Base-by-base conservation (phyloP, 2,888 invertebrate genomes). In the Neelides folsomi region DNA sequence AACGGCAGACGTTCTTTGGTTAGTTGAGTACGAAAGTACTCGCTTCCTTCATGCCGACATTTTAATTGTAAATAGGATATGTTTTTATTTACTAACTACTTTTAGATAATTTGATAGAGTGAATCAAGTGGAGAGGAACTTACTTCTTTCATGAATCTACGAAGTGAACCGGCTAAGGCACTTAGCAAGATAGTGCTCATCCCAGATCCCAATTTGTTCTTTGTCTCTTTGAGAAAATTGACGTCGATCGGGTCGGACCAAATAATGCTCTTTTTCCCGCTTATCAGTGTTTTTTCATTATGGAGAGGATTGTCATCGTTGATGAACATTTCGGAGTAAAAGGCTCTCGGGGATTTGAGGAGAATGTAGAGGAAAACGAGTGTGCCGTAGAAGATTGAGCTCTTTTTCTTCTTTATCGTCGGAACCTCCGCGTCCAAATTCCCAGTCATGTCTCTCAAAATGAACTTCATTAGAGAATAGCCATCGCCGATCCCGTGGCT, bases 401-500 rank as follows among this genome's bases (percentile, higher is more conserved):
- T 51, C 47, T 49, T 45, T 1, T 45, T 39, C 2, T 18, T 50
- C 18, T 52, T 36, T 40, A 52, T 53, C 4, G 45, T 13, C 1
- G 57, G 55, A 12, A 57, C 57, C n/a, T 45, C 39, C 8, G 52
- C 54, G 8, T 52, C 45, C 10, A 10, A 6, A 20, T 55, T 53
- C 2, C 59, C 58, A 16, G 60, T 57, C 54, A 60, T 56, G 35
- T 60, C 62, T 47, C 55, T 46, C 52, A 60, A 50, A 6, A 62
- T 58, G 1, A 62, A 52, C 49, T 62, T 62, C 55, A 62, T 51
- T 13, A 62, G 39, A 4, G 62, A 62, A 37, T 57, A 62, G 1
- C 62, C 62, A 49, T 62, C 62, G 0, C 62, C 62, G 7, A 62
- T 55, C 12, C 57, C 62, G 52, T 62, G 62, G 50, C 55, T 54